Base-by-base conservation (phyloP, 2,113 vertebrate species). In the Phocoena phocoena region DNA sequence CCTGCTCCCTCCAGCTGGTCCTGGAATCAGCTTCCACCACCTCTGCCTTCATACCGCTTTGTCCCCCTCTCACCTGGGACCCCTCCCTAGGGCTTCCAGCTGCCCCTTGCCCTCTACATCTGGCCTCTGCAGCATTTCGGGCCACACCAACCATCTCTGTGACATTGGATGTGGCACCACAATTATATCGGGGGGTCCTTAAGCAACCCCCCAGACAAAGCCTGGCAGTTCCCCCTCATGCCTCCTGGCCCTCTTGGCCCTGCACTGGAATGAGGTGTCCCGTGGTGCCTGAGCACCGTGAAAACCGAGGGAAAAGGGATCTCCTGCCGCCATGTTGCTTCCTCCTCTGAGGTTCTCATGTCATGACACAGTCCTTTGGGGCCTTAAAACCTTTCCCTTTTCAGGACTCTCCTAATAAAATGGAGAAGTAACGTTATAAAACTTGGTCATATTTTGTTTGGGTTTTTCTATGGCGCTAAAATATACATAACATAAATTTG, bases 41-140 rank as follows among this genome's bases (percentile, higher is more conserved):
- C 2, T 1, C 58, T 1, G 23, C 58, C 53, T 76, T 33, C 23
- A 0, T 0, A 23, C 23, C 50, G 1, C 5, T 18, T 28, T 0
- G 20, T 1, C 38, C 33, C 25, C 20, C 17, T 31, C 26, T n/a
- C 15, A 21, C 55, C 6, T 1, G 0, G 31, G 1, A 8, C 31
- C 50, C 14, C 23, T 8, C 23, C 76, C 31, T 25, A 0, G n/a
- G 38, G 4, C 21, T 41, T 44, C 71, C 31, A 55, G 36, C 31
- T 28, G 13, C 21, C 44, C 53, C 8, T 55, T 53, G 5, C 17
- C 83, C 25, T 20, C 38, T 26, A 41, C 26, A 7, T 28, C 20
- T 26, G 20, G 47, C 31, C 47, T 67, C 60, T 8, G 1, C 2
- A 47, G 55, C 65, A 8, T 14, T 36, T 28, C 6, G 1, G 18